A percentile compares a stretch with the other conserved stretches of the same genome.
Conservation (phyloP, 2,888 invertebrate genomes). For the Acleris cristana region DNA sequence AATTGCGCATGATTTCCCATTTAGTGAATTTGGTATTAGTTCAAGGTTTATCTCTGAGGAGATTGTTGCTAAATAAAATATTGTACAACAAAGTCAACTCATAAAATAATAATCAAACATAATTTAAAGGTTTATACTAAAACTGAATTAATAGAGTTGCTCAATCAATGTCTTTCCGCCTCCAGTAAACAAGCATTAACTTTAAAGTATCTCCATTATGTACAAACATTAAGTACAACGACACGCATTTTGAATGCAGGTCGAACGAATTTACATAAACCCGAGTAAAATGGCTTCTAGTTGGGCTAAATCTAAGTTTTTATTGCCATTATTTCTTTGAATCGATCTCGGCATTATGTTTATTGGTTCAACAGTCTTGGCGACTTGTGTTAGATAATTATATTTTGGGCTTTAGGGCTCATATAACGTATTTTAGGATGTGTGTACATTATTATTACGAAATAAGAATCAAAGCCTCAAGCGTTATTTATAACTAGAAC, state of each 20-base stretch:
- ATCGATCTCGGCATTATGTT: constrained; percentile 21
- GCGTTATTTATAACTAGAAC: no score
- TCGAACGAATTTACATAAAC: constrained; percentile 36
- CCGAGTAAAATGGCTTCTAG: constrained; percentile 28
- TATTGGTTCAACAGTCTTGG: constrained; percentile 21
- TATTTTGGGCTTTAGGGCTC: neutral
- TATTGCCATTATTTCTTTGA: constrained; percentile 23
- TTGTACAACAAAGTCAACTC: neutral
- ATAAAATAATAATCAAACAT: neutral
- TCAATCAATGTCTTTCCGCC: constrained; percentile 2
- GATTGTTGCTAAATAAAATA: no score
- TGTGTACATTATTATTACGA: neutral
- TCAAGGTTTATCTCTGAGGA: no score
- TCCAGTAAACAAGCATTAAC: constrained; percentile 21
- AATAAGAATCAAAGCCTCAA: no score
- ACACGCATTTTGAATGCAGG: constrained; percentile 36
- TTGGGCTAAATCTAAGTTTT: constrained; percentile 35
- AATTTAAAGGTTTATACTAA: neutral
- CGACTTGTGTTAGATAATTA: neutral
- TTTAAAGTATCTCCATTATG: constrained; percentile 33
- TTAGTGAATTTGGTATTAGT: no score
- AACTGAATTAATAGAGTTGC: neutral
- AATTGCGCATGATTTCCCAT: no score
- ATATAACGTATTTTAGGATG: neutral
- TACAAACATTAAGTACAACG: constrained; percentile 40